Evolutionary conservation across 2,797 vertebrate genomes (phyloP).

Genomic region (Danio aesculapii): DNA sequence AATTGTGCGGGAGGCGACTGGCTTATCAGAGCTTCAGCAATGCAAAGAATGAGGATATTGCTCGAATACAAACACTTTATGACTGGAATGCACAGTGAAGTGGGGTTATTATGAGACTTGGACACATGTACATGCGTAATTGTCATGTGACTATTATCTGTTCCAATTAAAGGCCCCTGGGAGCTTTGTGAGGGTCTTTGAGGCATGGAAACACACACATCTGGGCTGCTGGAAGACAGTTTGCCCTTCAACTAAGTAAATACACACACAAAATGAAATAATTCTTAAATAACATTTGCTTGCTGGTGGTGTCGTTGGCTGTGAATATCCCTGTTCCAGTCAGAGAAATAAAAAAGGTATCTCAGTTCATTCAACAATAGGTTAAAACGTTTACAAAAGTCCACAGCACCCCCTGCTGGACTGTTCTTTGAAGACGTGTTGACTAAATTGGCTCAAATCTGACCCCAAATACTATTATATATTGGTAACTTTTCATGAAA

Average conservation of each 20-base stretch:
- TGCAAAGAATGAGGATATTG: conserved; percentile 36
- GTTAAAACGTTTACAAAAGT: neutral
- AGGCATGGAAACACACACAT: neutral
- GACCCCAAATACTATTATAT: neutral
- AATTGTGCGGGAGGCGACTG: conserved; percentile 37
- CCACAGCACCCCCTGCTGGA: conserved; percentile 10
- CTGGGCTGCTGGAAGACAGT: neutral
- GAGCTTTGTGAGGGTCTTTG: neutral
- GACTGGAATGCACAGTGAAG: neutral
- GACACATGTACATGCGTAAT: neutral
- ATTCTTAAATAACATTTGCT: neutral
- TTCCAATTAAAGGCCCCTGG: neutral
- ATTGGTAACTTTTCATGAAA: neutral
- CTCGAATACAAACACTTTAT: neutral
- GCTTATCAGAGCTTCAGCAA: conserved; percentile 41
- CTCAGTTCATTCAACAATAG: neutral
- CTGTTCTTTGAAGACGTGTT: neutral
- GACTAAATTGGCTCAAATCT: neutral
- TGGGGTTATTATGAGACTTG: neutral
- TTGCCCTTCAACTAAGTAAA: neutral
- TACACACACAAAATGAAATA: neutral
- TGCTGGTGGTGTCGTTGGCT: neutral
- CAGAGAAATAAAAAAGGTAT: neutral
- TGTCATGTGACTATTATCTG: conserved; percentile 1
- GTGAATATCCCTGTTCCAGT: neutral